Evolutionary conservation across 2,113 vertebrate genomes (phyloP).

Genomic region (Tauraco erythrolophus): DNA sequence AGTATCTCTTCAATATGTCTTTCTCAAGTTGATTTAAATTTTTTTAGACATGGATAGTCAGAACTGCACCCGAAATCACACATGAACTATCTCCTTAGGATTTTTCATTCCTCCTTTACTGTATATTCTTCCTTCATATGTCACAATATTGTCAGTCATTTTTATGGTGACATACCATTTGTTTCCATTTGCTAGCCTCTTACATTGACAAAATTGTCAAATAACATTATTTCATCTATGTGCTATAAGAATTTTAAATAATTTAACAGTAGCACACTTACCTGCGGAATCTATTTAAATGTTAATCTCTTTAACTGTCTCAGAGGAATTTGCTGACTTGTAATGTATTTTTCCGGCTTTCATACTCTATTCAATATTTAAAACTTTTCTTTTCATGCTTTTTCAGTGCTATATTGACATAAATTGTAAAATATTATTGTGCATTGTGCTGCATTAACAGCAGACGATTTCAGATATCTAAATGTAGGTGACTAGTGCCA

Average conservation of each 20-base stretch:
- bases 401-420: not conserved
- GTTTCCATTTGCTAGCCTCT: not conserved
- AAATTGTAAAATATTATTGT: not conserved
- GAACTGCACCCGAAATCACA: not conserved
- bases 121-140: not conserved
- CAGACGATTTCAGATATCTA: not conserved
- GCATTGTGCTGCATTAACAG: not conserved
- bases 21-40: not conserved
- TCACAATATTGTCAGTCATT: not conserved
- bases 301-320: not conserved
- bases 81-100: not conserved
- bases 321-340: not conserved
- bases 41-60: not conserved
- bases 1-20: not conserved
- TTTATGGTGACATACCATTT: not conserved
- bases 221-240: not conserved
- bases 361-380: not conserved
- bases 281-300: not conserved
- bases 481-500: not conserved
- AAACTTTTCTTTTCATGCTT: not conserved
- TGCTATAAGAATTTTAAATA: not conserved
- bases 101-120: not conserved
- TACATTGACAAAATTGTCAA: not conserved
- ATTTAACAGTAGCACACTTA: not conserved
- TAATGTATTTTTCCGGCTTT: not conserved